phyloP scores from a whole-genome alignment of 1,140 invertebrate genomes.

The Cyrtorhinus lividipennis region DNA sequence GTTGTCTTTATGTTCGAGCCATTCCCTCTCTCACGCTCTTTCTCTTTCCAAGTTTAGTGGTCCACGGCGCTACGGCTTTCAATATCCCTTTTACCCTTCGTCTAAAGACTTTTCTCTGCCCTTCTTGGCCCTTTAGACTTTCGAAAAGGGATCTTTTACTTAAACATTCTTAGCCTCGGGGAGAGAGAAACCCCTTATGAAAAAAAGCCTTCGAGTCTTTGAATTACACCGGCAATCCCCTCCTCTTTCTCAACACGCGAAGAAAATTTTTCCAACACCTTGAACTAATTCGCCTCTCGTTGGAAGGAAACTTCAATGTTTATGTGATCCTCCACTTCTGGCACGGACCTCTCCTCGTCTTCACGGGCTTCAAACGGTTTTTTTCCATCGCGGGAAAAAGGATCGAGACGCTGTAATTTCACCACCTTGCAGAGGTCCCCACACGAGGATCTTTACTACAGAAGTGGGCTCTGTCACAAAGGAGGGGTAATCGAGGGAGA shows the following conservation, averaged over 20 bases:
- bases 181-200: not conserved
- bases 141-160: not conserved
- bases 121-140: not conserved
- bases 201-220: not conserved
- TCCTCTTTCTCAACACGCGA: not conserved
- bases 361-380: too few relatives aligned
- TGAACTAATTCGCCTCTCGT: not conserved
- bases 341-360: too few relatives aligned
- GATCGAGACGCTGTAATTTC: too few relatives aligned
- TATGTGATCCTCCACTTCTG: not conserved
- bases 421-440: too few relatives aligned
- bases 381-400: too few relatives aligned
- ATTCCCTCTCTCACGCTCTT: not conserved
- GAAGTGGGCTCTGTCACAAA: too few relatives aligned
- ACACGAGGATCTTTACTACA: too few relatives aligned
- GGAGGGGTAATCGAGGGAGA: too few relatives aligned
- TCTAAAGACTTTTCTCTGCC: not conserved
- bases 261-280: not conserved
- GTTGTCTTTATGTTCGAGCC: not conserved
- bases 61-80: not conserved
- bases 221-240: not conserved
- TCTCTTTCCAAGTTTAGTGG: not conserved
- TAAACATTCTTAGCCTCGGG: not conserved
- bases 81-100: not conserved
- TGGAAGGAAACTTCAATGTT: not conserved